Evolutionary conservation across 2,888 invertebrate species (phyloP), one percentile per base, ranked within the genome.

Genomic region (Cistogaster globosa): DNA sequence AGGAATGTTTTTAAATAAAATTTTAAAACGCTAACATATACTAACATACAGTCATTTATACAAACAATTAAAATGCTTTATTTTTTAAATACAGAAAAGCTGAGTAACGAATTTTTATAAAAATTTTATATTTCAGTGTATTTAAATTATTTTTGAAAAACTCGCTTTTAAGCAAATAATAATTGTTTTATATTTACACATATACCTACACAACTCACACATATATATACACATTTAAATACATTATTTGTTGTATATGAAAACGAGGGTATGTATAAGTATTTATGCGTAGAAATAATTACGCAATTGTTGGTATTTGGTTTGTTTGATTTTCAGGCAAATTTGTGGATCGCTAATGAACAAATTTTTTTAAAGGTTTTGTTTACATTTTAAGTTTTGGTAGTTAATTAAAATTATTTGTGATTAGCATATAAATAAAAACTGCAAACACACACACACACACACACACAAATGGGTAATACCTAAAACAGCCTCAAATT

Each of bases 391-490:
- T 79, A 79, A 82, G 75, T 45, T 79, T 65, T 85, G 85, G 82
- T 75, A 82, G 85, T 85, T 85, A 85, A 85, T 85, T 85, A 82
- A 85, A 85, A 82, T 82, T 85, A 75, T 82, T 85, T 82, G 75
- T 79, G 78, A 79, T 85, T 85, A 85, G 85, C 82, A 82, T 84
- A 71, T 20, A 57, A 26, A 55, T 1, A 8, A 12, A 55, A 45
- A 45, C 32, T 14, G 1, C 20, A 72, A 36, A 62, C 36, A 36
- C n/a, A 22, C 12, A 20, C 8, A 4, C 11, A 62, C 36, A 36
- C n/a, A 22, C 12, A 20, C 8, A 4, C 11, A 32, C 6, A 2
- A 4, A 26, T 26, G 4, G 32, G 32, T 32, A 32, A 32, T 32
- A 8, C 32, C 6, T 32, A 32, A 32, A 32, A 26, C 26, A 26